Base-by-base conservation (phyloP, 1,140 invertebrate species). In the Drosophila murphyi region DNA sequence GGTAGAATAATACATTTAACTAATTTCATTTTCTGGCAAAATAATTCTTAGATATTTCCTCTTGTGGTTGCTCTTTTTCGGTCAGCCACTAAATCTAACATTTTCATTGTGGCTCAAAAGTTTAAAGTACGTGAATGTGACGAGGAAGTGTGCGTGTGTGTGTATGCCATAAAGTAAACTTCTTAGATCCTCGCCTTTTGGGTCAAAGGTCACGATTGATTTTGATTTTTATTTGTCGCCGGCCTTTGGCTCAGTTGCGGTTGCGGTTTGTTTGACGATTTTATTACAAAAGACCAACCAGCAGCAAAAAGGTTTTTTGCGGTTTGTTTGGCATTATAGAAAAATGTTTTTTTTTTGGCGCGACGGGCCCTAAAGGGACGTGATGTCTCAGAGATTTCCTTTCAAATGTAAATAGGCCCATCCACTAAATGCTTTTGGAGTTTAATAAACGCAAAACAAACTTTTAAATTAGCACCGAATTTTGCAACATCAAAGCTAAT, bases 161-260 rank as follows among this genome's bases (percentile, higher is more conserved):
- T 67, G 61, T 43, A 20, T 20, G 20, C 20, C 1, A 20, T 20
- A 20, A 20, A 20, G 20, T 20, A 20, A 20, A 41, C 45, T 62
- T 43, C 1, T 20, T 68, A 43, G 51, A 73, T 62, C 63, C 67
- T 76, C 43, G 47, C 32, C 32, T 43, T 43, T 69, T 61, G 20
- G 12, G 2, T 10, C 10, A 43, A n/a, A 4, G 39, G 39, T 4
- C 8, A 31, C 29, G 45, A 65, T 71, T 56, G 64, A 76, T 60
- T 82, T 78, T 78, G 75, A 76, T 79, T 76, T 67, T 41, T 54
- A 51, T 79, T 73, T 78, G 59, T 41, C 39, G 60, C 61, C 10
- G 39, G 39, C n/a, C 52, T 54, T 67, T 39, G 57, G 4, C 57
- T 69, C 79, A 81, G 69, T 81, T 73, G 63, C 39, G 55, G 54